phyloP scores from a whole-genome alignment of 2,888 invertebrate genomes.

The Drosophila pseudotakahashii region DNA sequence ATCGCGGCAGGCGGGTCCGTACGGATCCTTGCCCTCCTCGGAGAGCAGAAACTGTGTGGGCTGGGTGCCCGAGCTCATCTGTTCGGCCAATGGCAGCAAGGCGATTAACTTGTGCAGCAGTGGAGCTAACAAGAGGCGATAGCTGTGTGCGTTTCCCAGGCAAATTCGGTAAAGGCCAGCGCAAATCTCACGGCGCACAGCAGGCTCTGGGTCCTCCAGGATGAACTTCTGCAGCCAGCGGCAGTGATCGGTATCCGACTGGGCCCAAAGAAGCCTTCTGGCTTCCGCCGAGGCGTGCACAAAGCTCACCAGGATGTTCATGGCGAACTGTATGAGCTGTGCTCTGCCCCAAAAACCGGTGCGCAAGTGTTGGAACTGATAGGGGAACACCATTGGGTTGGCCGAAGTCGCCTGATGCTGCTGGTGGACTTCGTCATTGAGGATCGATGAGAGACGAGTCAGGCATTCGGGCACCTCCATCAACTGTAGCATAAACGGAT shows the following conservation, averaged over 20 bases:
- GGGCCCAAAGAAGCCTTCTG: conserved; percentile 88
- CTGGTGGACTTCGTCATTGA: conserved; percentile 91
- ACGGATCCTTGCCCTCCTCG: conserved; percentile 92
- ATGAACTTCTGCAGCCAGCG: conserved; percentile 94
- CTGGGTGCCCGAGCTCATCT: conserved; percentile 87
- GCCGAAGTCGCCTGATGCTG: conserved; percentile 83
- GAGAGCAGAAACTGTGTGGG: conserved; percentile 82
- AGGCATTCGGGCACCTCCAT: conserved; percentile 94
- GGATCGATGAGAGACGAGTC: conserved; percentile 92
- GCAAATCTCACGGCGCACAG: conserved; percentile 95
- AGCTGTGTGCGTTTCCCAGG: conserved; percentile 87
- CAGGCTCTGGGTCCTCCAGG: conserved; percentile 96
- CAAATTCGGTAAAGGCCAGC: conserved; percentile 96
- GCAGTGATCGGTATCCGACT: conserved; percentile 89
- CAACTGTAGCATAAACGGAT: conserved; percentile 88
- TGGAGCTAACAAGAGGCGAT: conserved; percentile 89
- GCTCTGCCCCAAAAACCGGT: conserved; percentile 97
- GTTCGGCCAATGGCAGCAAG: conserved; percentile 92
- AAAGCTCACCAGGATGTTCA: conserved; percentile 96
- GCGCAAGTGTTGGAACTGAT: conserved; percentile 89
- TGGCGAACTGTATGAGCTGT: conserved; percentile 95
- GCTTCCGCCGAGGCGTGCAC: conserved; percentile 94
- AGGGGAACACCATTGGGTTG: conserved; percentile 68
- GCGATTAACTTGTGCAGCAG: conserved; percentile 92
- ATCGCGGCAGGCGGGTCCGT: conserved; percentile 96